Conservation (phyloP, 2,888 invertebrate genomes). For the Dryadula phaetusa region DNA sequence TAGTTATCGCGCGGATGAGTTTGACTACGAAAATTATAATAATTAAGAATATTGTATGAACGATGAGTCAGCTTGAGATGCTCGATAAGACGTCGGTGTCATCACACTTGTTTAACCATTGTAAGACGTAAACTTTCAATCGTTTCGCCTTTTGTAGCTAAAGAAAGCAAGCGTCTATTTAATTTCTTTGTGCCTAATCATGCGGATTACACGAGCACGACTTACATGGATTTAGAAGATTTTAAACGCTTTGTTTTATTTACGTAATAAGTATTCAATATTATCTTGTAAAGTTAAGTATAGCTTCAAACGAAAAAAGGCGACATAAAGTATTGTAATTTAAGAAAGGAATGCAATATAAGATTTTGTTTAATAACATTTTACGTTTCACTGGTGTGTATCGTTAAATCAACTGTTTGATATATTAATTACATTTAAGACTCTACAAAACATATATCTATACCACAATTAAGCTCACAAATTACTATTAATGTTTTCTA, state of each 20-base stretch:
- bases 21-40: constrained; percentile 76
- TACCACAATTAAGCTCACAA: constrained; percentile 19
- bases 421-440: constrained; percentile 17
- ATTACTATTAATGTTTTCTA: constrained; percentile 19
- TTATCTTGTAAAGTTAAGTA: not conserved
- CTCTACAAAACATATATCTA: constrained; percentile 14
- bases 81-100: constrained; percentile 72
- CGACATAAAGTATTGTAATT: not conserved
- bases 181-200: constrained; percentile 68
- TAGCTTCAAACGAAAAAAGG: constrained; percentile 8
- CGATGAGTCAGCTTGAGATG: constrained; percentile 75
- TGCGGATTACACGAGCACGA: constrained; percentile 60
- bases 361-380: constrained; percentile 15
- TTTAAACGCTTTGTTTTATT: constrained; percentile 25
- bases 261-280: constrained; percentile 20
- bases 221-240: constrained; percentile 27
- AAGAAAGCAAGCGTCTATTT: constrained; percentile 74
- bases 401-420: constrained; percentile 14
- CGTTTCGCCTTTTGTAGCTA: constrained; percentile 60
- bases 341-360: constrained; percentile 16
- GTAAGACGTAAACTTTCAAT: constrained; percentile 75
- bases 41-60: constrained; percentile 75
- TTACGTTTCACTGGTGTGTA: constrained; percentile 13
- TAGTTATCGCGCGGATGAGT: constrained; percentile 68
- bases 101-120: constrained; percentile 63